Base-by-base conservation (phyloP, 2,888 invertebrate genomes). In the Lycaena phlaeas region DNA sequence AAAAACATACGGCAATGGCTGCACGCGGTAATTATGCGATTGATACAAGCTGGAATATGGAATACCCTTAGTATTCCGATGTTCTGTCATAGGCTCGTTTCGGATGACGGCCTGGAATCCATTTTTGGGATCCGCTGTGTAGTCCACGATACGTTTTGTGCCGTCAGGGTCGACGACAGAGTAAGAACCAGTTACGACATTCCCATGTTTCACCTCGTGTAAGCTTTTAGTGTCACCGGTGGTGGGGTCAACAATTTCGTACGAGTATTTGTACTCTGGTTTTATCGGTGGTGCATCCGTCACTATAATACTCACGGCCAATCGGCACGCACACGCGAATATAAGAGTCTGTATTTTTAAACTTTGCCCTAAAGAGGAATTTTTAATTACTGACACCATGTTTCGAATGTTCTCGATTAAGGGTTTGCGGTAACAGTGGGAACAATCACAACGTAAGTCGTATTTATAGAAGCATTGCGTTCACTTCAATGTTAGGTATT, bases 41-140 rank as follows among this genome's bases (percentile, higher is more conserved):
- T 37, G 37, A 25, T 45, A 29, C n/a, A 40, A 11, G 14, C 34
- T 48, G 26, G 48, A 43, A 25, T 42, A 51, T 27, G 41, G 34
- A 4, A 43, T 40, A 14, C 18, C 40, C 36, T 37, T 22, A 28
- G 27, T 40, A 36, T 45, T 38, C 1, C 43, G 15, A 10, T 37
- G 22, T 2, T 40, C 36, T 5, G 36, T 22, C 14, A 31, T 27
- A 6, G 84, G 81, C 45, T 85, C 85, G 44, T 72, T 77, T 27
- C 71, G 68, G 1, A 87, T 62, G 1, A 84, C 69, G 14, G 87
- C 87, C 54, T 82, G 79, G 63, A 87, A 87, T 7, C 87, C 87
- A 40, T 79, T 69, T 44, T 71, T 60, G 0, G 85, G 66, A 43
- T 87, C 87, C n/a, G 82, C 79, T 0, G 73, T 77, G 51, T 85